Conservation (phyloP, 2,113 vertebrate genomes). For the Pan paniscus region DNA sequence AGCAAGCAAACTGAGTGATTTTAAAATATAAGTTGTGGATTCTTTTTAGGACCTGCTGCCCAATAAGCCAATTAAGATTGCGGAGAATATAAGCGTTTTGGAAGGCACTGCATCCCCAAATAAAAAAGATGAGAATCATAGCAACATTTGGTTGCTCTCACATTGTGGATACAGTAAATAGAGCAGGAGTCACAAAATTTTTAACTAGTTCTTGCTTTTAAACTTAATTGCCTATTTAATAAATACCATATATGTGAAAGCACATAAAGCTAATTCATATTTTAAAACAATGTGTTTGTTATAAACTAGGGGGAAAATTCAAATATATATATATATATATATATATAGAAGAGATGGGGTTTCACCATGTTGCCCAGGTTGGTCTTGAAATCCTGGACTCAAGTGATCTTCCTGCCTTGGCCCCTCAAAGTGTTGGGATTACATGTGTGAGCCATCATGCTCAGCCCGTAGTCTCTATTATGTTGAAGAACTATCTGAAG, state of each 20-base stretch:
- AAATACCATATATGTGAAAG: neutral
- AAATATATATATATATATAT: too few species aligned
- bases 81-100: neutral
- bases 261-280: neutral
- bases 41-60: neutral
- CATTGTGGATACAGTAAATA: neutral
- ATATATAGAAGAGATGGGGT: too few species aligned
- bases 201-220: neutral
- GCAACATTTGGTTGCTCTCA: neutral
- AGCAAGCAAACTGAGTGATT: neutral
- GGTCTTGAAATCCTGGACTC: too few species aligned
- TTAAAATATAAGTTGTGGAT: neutral
- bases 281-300: neutral
- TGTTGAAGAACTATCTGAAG: neutral
- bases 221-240: neutral
- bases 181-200: neutral
- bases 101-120: fast-evolving
- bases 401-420: too few species aligned
- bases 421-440: too few species aligned
- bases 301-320: neutral
- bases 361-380: too few species aligned
- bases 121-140: neutral
- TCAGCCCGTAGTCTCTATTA: neutral
- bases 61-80: neutral
- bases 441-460: too few species aligned